These are phyloP conservation scores for Hirtodrosophila cameraria DNA, from an alignment of 2,888 invertebrate genomes.

Conservation along the genomic window DNA sequence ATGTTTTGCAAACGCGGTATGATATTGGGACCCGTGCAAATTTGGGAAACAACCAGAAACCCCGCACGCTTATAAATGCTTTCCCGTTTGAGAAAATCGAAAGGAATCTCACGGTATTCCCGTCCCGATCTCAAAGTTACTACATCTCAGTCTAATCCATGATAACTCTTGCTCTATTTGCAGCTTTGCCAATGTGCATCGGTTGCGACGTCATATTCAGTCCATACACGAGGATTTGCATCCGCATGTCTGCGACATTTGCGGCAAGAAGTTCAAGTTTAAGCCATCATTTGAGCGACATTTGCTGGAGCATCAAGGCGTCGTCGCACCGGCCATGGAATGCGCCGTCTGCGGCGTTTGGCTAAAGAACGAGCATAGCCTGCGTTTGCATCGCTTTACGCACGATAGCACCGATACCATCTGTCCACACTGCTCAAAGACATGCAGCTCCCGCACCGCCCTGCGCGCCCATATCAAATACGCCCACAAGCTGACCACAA, in stretches of 20 bases:
- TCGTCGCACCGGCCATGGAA: slow-evolving; percentile 76
- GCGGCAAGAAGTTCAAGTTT: slow-evolving; percentile 80
- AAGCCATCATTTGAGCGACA: slow-evolving; percentile 79
- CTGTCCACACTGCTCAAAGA: slow-evolving; percentile 66
- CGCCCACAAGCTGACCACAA: slow-evolving; percentile 73
- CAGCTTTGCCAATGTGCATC: slow-evolving; percentile 74
- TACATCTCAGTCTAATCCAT: slow-evolving; percentile 8
- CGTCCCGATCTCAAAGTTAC: too few relatives aligned
- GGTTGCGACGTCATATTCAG: slow-evolving; percentile 73
- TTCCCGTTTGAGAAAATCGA: too few relatives aligned
- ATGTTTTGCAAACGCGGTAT: too few relatives aligned
- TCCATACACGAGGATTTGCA: slow-evolving; percentile 77
- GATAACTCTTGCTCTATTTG: not conserved
- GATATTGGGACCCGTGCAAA: too few relatives aligned
- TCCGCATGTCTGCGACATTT: slow-evolving; percentile 78
- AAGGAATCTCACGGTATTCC: too few relatives aligned
- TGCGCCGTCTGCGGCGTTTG: slow-evolving; percentile 75
- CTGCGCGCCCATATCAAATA: slow-evolving; percentile 76
- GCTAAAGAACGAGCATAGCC: slow-evolving; percentile 78
- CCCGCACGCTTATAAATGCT: too few relatives aligned
- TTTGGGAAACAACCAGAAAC: too few relatives aligned
- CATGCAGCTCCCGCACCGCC: slow-evolving; percentile 74
- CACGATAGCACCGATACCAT: slow-evolving; percentile 66
- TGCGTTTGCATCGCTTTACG: slow-evolving; percentile 68
- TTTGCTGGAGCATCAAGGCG: slow-evolving; percentile 75